These are phyloP conservation scores for Ia io DNA, from an alignment of 2,113 vertebrate species.

Conservation along the genomic window DNA sequence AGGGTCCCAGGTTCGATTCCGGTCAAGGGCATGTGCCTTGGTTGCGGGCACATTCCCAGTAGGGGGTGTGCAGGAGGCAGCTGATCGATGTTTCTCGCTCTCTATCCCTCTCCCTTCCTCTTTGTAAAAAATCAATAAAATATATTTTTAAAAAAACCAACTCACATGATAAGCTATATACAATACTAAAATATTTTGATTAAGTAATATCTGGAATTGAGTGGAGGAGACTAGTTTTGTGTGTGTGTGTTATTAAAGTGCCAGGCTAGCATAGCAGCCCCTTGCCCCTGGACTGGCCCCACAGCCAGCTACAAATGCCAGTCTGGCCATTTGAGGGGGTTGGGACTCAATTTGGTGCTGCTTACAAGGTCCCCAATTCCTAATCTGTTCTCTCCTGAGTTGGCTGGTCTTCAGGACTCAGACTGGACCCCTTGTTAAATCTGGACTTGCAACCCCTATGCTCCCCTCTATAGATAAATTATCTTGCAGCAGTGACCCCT, in stretches of 20 bases:
- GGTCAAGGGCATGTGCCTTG: too few species aligned
- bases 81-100: too few species aligned
- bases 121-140: too few species aligned
- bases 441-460: neutral
- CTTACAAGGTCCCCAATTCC: neutral
- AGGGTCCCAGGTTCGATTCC: too few species aligned
- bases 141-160: neutral
- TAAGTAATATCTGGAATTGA: neutral
- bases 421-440: neutral
- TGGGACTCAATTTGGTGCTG: neutral
- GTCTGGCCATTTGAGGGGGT: neutral
- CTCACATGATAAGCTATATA: neutral
- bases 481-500: neutral
- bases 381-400: neutral
- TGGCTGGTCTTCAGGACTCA: neutral
- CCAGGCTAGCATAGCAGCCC: neutral
- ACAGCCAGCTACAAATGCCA: neutral
- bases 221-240: neutral
- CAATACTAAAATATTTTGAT: neutral
- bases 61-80: too few species aligned
- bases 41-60: too few species aligned
- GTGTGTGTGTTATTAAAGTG: neutral
- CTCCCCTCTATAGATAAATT: neutral
- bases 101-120: too few species aligned
- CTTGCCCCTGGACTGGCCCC: neutral